phyloP scores from a whole-genome alignment of 2,797 vertebrate species.

The Pseudomugil tenellus region DNA sequence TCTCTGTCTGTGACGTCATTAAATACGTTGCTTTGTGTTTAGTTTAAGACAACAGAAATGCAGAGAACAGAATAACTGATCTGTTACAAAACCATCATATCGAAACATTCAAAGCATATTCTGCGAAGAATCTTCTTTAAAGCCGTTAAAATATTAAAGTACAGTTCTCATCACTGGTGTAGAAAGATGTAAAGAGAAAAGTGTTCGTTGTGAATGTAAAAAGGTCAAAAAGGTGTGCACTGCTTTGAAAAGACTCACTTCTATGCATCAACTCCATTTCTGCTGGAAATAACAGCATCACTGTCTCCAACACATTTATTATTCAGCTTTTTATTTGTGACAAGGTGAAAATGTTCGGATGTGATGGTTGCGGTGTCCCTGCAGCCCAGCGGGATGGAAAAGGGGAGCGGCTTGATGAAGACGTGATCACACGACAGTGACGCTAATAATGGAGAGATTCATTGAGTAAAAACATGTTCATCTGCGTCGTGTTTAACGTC shows the following conservation, averaged over 20 bases:
- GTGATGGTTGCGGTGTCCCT: conserved; percentile 1
- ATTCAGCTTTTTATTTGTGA: background rate
- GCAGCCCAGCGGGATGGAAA: conserved; percentile 17
- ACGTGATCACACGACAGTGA: conserved; percentile 39
- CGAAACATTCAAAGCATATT: too few relatives aligned
- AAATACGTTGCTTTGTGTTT: background rate
- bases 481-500: conserved; percentile 12
- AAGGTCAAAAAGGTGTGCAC: background rate
- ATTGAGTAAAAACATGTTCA: conserved; percentile 4
- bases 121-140: too few relatives aligned
- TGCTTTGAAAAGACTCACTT: background rate
- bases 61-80: too few relatives aligned
- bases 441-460: conserved; percentile 37
- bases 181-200: background rate
- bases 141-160: too few relatives aligned
- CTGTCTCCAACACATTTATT: background rate
- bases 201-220: background rate
- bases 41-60: background rate
- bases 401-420: conserved; percentile 51
- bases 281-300: too few relatives aligned
- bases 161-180: too few relatives aligned
- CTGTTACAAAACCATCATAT: too few relatives aligned
- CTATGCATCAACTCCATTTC: background rate
- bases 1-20: background rate
- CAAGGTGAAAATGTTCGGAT: conserved; percentile 5